phyloP scores from a whole-genome alignment of 2,888 invertebrate species.

The Lacanobia wlatinum region DNA sequence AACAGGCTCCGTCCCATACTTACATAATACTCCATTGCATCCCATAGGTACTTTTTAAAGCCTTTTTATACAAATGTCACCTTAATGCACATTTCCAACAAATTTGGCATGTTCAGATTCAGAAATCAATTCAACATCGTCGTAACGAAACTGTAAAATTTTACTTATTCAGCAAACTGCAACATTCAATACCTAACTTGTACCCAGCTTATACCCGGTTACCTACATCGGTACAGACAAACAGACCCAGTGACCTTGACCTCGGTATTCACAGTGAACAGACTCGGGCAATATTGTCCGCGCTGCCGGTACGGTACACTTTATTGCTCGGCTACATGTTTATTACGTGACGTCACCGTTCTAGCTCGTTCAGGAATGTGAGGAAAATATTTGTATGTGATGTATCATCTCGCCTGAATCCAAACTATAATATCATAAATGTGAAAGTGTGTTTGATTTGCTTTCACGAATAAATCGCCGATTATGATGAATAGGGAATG shows the following conservation, averaged over 20 bases:
- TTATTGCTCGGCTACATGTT: slow-evolving; percentile 41
- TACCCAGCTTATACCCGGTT: background rate
- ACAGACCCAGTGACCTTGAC: slow-evolving; percentile 38
- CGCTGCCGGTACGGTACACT: slow-evolving; percentile 39
- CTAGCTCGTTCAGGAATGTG: background rate
- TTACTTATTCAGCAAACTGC: background rate
- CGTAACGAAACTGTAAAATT: background rate
- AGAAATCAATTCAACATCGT: too few species aligned
- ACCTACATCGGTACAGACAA: slow-evolving; percentile 26
- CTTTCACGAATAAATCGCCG: too few species aligned
- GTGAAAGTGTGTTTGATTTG: background rate
- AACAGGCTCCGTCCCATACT: too few species aligned
- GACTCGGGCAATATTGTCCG: slow-evolving; percentile 30
- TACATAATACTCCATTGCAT: too few species aligned
- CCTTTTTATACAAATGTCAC: too few species aligned
- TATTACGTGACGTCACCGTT: slow-evolving; percentile 32
- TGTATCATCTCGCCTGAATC: background rate
- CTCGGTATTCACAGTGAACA: slow-evolving; percentile 15
- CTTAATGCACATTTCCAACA: too few species aligned
- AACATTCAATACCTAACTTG: background rate
- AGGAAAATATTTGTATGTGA: background rate
- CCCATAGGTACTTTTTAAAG: too few species aligned
- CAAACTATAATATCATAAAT: background rate
- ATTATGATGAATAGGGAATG: too few species aligned
- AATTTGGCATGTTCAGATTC: too few species aligned